Percentiles rank a stretch among this genome's conserved stretches.
These are phyloP conservation scores for Fratercula arctica DNA, from an alignment of 2,797 vertebrate genomes.

Conservation along the genomic window DNA sequence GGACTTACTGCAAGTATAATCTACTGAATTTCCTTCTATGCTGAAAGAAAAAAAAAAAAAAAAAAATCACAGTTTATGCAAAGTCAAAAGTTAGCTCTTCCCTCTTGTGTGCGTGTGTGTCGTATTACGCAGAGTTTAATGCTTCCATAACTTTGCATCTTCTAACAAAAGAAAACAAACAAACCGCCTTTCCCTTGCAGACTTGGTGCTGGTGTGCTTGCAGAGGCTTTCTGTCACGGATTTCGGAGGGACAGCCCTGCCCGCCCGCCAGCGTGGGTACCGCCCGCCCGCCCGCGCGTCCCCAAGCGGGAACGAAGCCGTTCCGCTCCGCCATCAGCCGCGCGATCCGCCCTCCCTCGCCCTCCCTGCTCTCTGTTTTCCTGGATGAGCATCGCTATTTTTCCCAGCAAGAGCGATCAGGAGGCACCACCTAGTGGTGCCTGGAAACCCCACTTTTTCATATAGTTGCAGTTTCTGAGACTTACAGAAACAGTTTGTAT, in stretches of 20 bases:
- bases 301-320: fast-evolving
- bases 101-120: background rate
- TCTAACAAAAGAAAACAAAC: background rate
- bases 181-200: background rate
- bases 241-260: background rate
- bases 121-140: background rate
- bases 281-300: background rate
- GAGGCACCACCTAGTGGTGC: slow-evolving; percentile 44
- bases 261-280: fast-evolving
- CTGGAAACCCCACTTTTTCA: fast-evolving
- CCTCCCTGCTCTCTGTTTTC: background rate
- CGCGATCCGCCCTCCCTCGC: fast-evolving
- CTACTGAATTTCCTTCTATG: background rate
- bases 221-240: background rate
- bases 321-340: too few species aligned
- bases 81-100: background rate
- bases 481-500: too few species aligned
- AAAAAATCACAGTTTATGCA: background rate
- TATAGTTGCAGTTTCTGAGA: background rate
- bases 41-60: background rate
- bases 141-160: background rate
- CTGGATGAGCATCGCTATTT: fast-evolving
- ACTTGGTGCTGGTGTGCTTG: background rate
- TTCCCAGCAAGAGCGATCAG: background rate
- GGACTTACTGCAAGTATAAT: background rate